Evolutionary conservation across 2,113 vertebrate genomes (phyloP).

Genomic region (Aegotheles bennettii): DNA sequence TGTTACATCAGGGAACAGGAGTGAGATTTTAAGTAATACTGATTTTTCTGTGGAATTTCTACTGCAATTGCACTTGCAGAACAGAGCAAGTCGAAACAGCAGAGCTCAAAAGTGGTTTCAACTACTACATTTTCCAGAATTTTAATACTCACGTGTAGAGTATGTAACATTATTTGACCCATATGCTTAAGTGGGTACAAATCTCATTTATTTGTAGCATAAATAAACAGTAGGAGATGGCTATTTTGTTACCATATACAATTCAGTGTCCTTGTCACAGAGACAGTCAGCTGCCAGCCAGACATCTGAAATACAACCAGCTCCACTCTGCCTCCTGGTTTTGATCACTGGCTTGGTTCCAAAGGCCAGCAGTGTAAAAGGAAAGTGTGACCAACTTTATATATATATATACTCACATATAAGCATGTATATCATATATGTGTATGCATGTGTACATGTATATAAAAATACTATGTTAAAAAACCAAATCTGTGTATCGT

Average conservation of each 20-base stretch:
- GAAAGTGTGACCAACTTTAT: background rate
- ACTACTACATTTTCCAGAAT: background rate
- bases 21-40: background rate
- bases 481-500: background rate
- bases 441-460: background rate
- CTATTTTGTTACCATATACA: background rate
- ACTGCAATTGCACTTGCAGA: background rate
- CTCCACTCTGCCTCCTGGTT: background rate
- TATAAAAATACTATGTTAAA: background rate
- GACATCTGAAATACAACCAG: background rate
- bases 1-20: background rate
- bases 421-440: background rate
- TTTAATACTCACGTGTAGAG: background rate
- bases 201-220: background rate
- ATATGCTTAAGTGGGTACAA: background rate
- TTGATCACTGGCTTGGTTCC: background rate
- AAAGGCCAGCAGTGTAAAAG: background rate
- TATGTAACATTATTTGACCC: background rate
- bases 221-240: background rate
- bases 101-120: background rate
- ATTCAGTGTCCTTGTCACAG: background rate
- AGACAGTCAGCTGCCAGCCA: background rate
- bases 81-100: background rate
- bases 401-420: background rate
- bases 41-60: background rate